Evolutionary conservation across 2,113 vertebrate species (phyloP).

Genomic region (Oreochromis spilurus): DNA sequence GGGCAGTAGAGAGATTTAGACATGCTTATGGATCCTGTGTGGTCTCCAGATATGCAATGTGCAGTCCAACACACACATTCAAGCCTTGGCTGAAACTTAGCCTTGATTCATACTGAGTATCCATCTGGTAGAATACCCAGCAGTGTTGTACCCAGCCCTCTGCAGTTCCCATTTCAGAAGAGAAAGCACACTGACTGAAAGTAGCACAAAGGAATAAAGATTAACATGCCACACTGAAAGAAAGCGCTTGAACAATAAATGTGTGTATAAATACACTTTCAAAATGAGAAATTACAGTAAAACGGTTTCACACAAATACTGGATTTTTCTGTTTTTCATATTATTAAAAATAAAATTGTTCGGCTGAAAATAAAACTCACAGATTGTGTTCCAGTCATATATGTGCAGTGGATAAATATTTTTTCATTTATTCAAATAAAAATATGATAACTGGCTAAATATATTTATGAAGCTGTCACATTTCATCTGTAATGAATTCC

Average conservation of each 20-base stretch:
- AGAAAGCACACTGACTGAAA: constrained; percentile 20
- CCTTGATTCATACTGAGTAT: constrained; percentile 72
- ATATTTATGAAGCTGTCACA: neutral
- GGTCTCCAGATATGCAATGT: constrained; percentile 87
- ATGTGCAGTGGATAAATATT: neutral
- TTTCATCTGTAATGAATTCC: neutral
- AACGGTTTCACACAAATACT: constrained; percentile 26
- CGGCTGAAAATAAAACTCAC: neutral
- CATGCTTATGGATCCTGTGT: constrained; percentile 87
- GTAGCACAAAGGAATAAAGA: constrained; percentile 57
- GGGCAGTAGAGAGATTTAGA: constrained; percentile 91
- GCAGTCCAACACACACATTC: constrained; percentile 78
- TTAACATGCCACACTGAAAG: constrained; percentile 55
- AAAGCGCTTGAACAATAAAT: constrained; percentile 44
- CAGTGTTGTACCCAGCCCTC: constrained; percentile 53
- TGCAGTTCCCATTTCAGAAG: constrained; percentile 57
- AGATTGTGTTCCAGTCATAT: neutral
- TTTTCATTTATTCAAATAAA: neutral
- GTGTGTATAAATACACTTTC: constrained; percentile 66
- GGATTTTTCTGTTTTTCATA: constrained; percentile 27
- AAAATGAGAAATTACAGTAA: constrained; percentile 62
- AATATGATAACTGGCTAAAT: neutral
- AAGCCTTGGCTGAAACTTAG: constrained; percentile 67
- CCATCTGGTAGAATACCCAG: constrained; percentile 75
- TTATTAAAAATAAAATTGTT: constrained; percentile 7